phyloP scores from a whole-genome alignment of 2,888 invertebrate species.

The Lagria hirta region DNA sequence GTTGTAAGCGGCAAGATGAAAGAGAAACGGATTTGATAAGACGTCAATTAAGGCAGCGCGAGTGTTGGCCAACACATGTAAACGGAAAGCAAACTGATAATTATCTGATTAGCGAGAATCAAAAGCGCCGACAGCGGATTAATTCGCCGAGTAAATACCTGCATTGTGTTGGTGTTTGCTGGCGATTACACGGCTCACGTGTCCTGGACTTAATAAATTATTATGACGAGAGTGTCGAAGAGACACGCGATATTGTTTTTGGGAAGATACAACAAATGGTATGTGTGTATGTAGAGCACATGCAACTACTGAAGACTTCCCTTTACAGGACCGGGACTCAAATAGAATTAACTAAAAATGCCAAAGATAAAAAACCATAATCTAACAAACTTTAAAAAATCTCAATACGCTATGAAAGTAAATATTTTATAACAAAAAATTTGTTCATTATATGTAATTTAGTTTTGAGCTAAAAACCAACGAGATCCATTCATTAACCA shows the following conservation, averaged over 20 bases:
- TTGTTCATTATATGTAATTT: no score
- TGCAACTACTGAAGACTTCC: no score
- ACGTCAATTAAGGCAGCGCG: constrained; percentile 44
- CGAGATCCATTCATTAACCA: no score
- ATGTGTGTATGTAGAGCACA: neutral
- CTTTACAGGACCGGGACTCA: no score
- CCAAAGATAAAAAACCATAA: no score
- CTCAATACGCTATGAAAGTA: no score
- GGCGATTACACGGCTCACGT: constrained; percentile 35
- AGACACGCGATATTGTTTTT: constrained; percentile 28
- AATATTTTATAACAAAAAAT: no score
- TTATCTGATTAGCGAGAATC: constrained; percentile 48
- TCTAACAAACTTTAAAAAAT: no score
- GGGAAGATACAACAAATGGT: no score
- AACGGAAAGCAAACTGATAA: constrained; percentile 48
- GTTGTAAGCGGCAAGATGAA: constrained; percentile 36
- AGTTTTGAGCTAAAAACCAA: no score
- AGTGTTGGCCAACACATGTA: constrained; percentile 48
- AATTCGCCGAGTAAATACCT: constrained; percentile 45
- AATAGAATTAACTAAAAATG: no score
- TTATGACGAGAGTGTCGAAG: constrained; percentile 30
- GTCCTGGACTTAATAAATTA: constrained; percentile 33
- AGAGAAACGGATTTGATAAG: constrained; percentile 44
- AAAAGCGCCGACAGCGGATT: constrained; percentile 47
- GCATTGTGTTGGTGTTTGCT: constrained; percentile 40